phyloP scores from a whole-genome alignment of 1,140 invertebrate species.

The Lithobius niger region DNA sequence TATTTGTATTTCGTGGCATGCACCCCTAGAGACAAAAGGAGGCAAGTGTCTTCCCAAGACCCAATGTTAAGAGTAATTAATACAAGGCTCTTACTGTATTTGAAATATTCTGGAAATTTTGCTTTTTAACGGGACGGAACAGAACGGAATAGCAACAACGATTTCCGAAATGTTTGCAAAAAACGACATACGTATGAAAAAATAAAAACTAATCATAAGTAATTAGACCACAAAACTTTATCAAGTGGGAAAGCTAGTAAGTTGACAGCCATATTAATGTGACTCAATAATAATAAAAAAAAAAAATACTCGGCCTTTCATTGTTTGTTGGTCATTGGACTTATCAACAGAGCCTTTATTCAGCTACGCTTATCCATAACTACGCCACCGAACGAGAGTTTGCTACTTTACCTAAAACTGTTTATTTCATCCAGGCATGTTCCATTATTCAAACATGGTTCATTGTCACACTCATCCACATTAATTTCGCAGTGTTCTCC shows the following conservation, averaged over 20 bases:
- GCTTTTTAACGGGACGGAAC: too few relatives aligned
- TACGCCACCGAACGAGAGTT: background rate
- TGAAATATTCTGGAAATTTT: too few relatives aligned
- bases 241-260: background rate
- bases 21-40: too few relatives aligned
- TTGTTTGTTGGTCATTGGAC: background rate
- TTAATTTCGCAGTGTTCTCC: slow-evolving; percentile 64
- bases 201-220: too few relatives aligned
- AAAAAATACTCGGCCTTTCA: too few relatives aligned
- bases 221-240: background rate
- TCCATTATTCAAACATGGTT: slow-evolving; percentile 30
- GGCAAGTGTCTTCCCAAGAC: too few relatives aligned
- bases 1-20: too few relatives aligned
- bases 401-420: background rate
- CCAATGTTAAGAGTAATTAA: too few relatives aligned
- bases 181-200: too few relatives aligned
- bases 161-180: too few relatives aligned
- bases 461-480: slow-evolving; percentile 5
- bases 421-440: background rate
- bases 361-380: background rate
- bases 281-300: background rate
- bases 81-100: too few relatives aligned
- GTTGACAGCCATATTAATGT: background rate
- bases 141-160: too few relatives aligned
- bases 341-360: background rate